Conservation (phyloP, 2,797 vertebrate genomes). For the Pagetopsis macropterus region DNA sequence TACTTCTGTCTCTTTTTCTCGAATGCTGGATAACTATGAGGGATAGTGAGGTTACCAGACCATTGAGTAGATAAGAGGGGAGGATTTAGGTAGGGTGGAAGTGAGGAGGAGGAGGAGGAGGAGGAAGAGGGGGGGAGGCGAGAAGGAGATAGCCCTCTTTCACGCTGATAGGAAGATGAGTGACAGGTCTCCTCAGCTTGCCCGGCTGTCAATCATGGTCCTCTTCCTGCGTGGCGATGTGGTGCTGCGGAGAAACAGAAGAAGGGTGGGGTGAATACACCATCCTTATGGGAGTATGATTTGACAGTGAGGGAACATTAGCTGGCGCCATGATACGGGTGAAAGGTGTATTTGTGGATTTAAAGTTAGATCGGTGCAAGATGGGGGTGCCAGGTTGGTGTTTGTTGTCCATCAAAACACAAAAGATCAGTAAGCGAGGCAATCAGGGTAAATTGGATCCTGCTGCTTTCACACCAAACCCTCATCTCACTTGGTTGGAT, state of each 20-base stretch:
- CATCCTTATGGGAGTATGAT: constrained; percentile 55
- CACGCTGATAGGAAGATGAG: constrained; percentile 80
- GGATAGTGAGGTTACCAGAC: constrained; percentile 58
- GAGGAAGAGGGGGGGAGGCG: constrained; percentile 43
- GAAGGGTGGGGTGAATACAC: constrained; percentile 71
- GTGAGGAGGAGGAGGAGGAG: constrained; percentile 38
- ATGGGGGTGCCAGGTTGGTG: constrained; percentile 51
- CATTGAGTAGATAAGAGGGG: constrained; percentile 69
- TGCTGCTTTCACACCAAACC: constrained; percentile 62
- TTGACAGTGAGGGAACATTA: constrained; percentile 73
- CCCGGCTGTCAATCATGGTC: constrained; percentile 89
- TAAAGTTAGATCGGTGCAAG: constrained; percentile 34
- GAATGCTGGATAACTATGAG: constrained; percentile 12
- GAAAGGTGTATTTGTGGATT: constrained; percentile 48
- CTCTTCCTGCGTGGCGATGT: constrained; percentile 78
- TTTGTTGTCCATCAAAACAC: constrained; percentile 72
- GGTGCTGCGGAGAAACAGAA: constrained; percentile 83
- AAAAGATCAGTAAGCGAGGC: constrained; percentile 66
- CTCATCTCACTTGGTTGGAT: constrained; percentile 34
- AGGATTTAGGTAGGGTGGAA: constrained; percentile 54
- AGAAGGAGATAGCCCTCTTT: constrained; percentile 73
- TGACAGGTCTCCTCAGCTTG: constrained; percentile 83
- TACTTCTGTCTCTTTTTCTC: constrained; percentile 39
- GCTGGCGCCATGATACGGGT: constrained; percentile 23
- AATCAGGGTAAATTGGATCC: constrained; percentile 71